These are phyloP conservation scores for Drosophila maculinotata DNA, from an alignment of 2,888 invertebrate species.

Conservation along the genomic window DNA sequence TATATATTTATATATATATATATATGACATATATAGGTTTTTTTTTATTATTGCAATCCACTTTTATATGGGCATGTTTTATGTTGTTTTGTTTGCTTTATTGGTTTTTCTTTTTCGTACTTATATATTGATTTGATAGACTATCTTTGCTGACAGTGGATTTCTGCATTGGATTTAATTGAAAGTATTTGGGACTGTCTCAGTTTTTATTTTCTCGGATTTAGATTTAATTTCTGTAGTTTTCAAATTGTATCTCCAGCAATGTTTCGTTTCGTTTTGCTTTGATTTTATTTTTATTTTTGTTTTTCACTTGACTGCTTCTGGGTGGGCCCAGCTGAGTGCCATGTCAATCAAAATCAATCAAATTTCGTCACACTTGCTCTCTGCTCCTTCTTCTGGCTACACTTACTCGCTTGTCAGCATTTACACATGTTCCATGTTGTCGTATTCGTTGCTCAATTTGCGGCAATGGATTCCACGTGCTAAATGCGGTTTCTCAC, in stretches of 20 bases:
- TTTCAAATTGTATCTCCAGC: conserved; percentile 24
- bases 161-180: conserved; percentile 11
- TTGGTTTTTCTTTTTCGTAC: conserved; percentile 42
- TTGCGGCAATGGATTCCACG: conserved; percentile 38
- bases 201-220: conserved; percentile 3
- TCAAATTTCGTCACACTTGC: conserved; percentile 61
- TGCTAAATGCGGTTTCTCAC: conserved; percentile 35
- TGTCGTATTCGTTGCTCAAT: conserved; percentile 37
- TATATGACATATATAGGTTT: conserved; percentile 7
- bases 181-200: conserved; percentile 16
- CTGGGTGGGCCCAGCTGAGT: conserved; percentile 52
- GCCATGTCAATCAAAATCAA: conserved; percentile 79
- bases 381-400: conserved; percentile 6
- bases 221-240: conserved; percentile 10
- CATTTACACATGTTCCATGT: conserved; percentile 64
- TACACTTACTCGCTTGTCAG: conserved; percentile 55
- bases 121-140: conserved; percentile 42
- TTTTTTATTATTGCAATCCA: conserved; percentile 59
- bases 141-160: conserved; percentile 26
- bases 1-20: conserved; percentile 6
- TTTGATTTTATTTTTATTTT: no score
- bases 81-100: conserved; percentile 34
- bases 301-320: conserved; percentile 29
- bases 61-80: conserved; percentile 36
- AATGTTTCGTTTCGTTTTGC: conserved; percentile 1